A percentile compares a stretch with the other conserved stretches of the same genome.
Conservation (phyloP, 2,113 vertebrate species). For the Corythaeola cristata region DNA sequence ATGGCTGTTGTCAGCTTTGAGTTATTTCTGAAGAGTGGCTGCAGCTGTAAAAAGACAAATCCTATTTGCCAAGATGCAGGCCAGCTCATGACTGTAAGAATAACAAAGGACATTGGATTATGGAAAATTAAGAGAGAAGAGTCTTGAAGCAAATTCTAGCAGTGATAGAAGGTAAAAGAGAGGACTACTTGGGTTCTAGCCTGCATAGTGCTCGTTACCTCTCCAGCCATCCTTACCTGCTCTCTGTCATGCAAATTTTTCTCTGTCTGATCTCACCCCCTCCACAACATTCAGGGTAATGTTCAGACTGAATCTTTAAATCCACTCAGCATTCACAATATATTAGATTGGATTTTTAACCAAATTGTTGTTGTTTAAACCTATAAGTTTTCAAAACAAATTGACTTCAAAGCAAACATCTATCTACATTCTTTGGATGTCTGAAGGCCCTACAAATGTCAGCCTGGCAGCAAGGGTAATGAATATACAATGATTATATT, state of each 20-base stretch:
- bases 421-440: not conserved
- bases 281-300: not conserved
- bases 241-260: not conserved
- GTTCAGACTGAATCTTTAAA: not conserved
- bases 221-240: not conserved
- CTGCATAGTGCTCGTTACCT: not conserved
- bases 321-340: not conserved
- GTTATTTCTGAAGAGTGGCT: not conserved
- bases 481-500: not conserved
- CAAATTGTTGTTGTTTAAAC: constrained; percentile 7
- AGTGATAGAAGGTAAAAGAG: not conserved
- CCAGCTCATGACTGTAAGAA: not conserved
- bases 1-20: not conserved
- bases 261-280: not conserved
- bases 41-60: not conserved
- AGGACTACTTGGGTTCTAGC: not conserved
- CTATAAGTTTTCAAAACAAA: not conserved
- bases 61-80: not conserved
- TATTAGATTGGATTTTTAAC: not conserved
- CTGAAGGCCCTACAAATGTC: not conserved
- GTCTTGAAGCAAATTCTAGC: not conserved
- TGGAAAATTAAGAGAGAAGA: not conserved
- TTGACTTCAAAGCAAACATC: not conserved
- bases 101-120: not conserved
- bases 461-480: not conserved